phyloP scores from a whole-genome alignment of 53 echinoderm and acorn worm genomes.

The Mesocentrotus franciscanus region DNA sequence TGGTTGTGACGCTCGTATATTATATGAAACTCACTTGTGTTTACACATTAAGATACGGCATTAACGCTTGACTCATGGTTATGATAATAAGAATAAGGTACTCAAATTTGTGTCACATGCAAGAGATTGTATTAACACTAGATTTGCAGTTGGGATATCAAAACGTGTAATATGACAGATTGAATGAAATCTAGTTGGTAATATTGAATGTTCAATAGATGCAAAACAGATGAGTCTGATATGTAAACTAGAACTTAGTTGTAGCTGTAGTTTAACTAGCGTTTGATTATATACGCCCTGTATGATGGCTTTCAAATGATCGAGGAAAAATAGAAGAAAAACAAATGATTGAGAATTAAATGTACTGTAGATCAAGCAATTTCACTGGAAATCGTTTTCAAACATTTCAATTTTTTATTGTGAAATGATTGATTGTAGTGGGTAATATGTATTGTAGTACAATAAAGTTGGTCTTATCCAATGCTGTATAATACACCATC shows the following conservation, averaged over 20 bases:
- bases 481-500: constrained; percentile 3
- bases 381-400: not conserved
- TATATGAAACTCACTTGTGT: not conserved
- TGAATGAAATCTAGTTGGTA: not conserved
- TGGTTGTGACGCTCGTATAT: not conserved
- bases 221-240: not conserved
- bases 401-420: not conserved
- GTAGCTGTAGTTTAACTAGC: not conserved
- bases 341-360: not conserved
- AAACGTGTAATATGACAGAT: not conserved
- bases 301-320: not conserved
- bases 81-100: no score
- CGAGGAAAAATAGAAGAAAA: not conserved
- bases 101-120: no score
- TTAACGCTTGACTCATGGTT: not conserved
- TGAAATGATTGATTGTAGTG: constrained; percentile 29
- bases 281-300: not conserved
- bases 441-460: constrained; percentile 56
- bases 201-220: not conserved
- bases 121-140: no score
- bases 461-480: not conserved
- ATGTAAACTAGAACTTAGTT: not conserved
- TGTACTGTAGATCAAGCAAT: not conserved
- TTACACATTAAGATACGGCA: not conserved
- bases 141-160: not conserved